Evolutionary conservation across 2,797 vertebrate species (phyloP), one percentile per base, ranked within the genome.

Genomic region (Chaetodon trifasciatus): DNA sequence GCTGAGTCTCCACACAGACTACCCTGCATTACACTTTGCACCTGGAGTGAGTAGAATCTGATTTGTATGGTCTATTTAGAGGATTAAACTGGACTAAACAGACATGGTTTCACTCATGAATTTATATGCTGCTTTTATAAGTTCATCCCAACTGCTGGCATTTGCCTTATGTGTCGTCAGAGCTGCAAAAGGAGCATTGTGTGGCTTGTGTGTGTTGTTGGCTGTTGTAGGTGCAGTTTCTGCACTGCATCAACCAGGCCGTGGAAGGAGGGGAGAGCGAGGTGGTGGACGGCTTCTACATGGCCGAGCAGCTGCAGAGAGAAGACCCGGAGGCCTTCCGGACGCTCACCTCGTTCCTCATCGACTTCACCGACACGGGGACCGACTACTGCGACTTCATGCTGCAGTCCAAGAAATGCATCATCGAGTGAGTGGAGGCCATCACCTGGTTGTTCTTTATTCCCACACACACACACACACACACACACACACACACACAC

Each of bases 351-450:
- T 96, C 96, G 0, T 95, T 96, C 16, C 88, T 81, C 2, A 94
- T 98, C n/a, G 95, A 98, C 92, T 99, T 97, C 83, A 95, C 94
- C 5, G 98, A 99, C 95, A 95, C 89, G 1, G 98, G 98, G 44
- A 88, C 90, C 0, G 98, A 99, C 93, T 98, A 97, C 92, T 99
- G 97, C 11, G 96, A 98, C 91, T 99, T 98, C 93, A 95, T 94
- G 44, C 95, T 99, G 86, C 97, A 98, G 72, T 96, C 97, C 82
- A 99, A 98, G 93, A 96, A 99, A 66, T 89, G 84, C 85, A 97
- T 98, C 91, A 98, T 99, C 67, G 96, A 98, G 98, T 99, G 72
- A 94, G 95, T 86, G 75, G 7, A 16, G 61, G 21, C 5, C 15
- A 35, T 68, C n/a, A 58, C 5, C 3, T 12, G 23, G 9, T 40